Evolutionary conservation across 2,113 vertebrate genomes (phyloP), one percentile per base, ranked within the genome.

Genomic region (Caretta caretta): DNA sequence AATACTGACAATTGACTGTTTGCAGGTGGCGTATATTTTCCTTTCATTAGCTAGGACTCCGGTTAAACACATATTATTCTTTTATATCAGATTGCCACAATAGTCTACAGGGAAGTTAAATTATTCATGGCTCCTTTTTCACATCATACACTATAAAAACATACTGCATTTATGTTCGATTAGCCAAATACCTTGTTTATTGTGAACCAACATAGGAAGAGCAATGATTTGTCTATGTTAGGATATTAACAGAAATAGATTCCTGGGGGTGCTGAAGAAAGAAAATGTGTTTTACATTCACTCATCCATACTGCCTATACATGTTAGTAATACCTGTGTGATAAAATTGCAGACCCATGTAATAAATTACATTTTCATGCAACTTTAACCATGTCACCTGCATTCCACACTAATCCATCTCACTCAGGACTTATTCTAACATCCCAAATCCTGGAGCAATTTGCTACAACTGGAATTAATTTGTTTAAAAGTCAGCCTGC

Each of bases 81-180:
- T 93, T 92, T 95, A 76, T 84, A 94, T 97, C 94, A 90, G 90
- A 94, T 65, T 83, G 75, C 48, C 87, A 83, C 27, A 81, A 82
- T 49, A 88, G 90, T 96, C 82, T 84, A 93, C 29, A 89, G 38
- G 90, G 92, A 89, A 81, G 69, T 80, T 85, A 95, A 92, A 97
- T 83, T 95, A 95, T 96, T 97, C 96, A 96, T 31, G 95, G 96
- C 94, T 93, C 96, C 91, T 92, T 94, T 91, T 96, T 95, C 86
- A 95, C 38, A 93, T 95, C 96, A 80, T 87, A 75, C 82, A 49
- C 82, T 92, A 92, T 97, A 97, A 97, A 97, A 95, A 96, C 76
- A 91, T 86, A 89, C 79, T 49, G 84, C 51, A 93, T 94, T 92
- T 95, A 87, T 85, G 81, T 92, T 94, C 93, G 95, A 97, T 96